These are phyloP conservation scores for Henicopernis longicauda DNA, from an alignment of 2,113 vertebrate genomes.

Conservation along the genomic window DNA sequence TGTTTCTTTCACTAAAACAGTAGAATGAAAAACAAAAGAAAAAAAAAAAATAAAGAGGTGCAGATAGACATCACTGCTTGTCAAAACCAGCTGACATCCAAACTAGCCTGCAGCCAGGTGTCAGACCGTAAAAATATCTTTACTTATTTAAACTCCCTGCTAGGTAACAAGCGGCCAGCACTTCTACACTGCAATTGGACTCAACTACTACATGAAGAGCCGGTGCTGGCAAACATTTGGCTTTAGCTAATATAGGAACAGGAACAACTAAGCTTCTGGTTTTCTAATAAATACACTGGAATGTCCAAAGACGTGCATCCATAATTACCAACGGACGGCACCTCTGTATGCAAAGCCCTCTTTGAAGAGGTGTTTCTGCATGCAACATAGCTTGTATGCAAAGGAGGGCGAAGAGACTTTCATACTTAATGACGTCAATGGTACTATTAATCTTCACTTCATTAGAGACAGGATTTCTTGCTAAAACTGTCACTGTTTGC, in stretches of 20 bases:
- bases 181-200: not conserved
- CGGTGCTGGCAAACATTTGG: not conserved
- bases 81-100: not conserved
- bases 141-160: not conserved
- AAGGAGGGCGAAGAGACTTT: not conserved
- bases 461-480: not conserved
- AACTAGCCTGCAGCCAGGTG: not conserved
- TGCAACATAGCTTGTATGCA: not conserved
- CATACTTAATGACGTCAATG: not conserved
- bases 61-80: not conserved
- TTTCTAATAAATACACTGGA: not conserved
- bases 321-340: accelerated
- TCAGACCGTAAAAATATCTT: not conserved
- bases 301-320: not conserved
- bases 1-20: not conserved
- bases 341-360: not conserved
- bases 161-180: not conserved
- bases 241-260: not conserved
- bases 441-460: not conserved
- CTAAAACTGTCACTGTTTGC: not conserved
- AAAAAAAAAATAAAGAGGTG: not conserved
- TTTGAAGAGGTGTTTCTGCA: not conserved
- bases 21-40: not conserved
- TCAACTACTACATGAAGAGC: not conserved
- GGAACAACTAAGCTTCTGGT: not conserved